Evolutionary conservation across 2,113 vertebrate genomes (phyloP).

Genomic region (Oostethus manadensis): DNA sequence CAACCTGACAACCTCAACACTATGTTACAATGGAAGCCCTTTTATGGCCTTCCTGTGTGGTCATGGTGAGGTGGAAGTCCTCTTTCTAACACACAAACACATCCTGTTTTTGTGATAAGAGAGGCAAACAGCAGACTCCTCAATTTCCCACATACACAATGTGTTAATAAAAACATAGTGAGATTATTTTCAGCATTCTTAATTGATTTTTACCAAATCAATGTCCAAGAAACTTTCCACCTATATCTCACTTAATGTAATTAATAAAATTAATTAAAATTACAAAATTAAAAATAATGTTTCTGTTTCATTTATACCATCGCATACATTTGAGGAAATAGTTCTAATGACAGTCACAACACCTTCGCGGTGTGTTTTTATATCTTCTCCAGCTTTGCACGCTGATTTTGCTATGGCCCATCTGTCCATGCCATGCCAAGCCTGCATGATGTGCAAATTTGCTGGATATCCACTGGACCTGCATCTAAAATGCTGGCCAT

Average conservation of each 20-base stretch:
- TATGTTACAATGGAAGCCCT: background rate
- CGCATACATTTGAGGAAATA: too few species aligned
- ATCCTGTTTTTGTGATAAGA: conserved; percentile 4
- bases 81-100: background rate
- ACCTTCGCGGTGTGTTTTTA: too few species aligned
- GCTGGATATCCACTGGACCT: background rate
- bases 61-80: background rate
- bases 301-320: too few species aligned
- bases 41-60: conserved; percentile 5
- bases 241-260: too few species aligned
- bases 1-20: background rate
- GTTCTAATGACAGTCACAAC: too few species aligned
- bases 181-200: background rate
- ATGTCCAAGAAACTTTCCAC: too few species aligned
- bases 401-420: background rate
- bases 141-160: background rate
- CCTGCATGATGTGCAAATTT: background rate
- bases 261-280: too few species aligned
- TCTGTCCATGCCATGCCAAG: background rate
- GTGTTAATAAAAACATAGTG: background rate
- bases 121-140: background rate
- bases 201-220: background rate
- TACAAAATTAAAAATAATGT: too few species aligned
- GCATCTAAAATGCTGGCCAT: background rate
- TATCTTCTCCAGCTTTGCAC: background rate